Percentiles rank a stretch among this genome's conserved stretches.
These are phyloP conservation scores for Syritta pipiens DNA, from an alignment of 2,888 invertebrate species.

Conservation along the genomic window DNA sequence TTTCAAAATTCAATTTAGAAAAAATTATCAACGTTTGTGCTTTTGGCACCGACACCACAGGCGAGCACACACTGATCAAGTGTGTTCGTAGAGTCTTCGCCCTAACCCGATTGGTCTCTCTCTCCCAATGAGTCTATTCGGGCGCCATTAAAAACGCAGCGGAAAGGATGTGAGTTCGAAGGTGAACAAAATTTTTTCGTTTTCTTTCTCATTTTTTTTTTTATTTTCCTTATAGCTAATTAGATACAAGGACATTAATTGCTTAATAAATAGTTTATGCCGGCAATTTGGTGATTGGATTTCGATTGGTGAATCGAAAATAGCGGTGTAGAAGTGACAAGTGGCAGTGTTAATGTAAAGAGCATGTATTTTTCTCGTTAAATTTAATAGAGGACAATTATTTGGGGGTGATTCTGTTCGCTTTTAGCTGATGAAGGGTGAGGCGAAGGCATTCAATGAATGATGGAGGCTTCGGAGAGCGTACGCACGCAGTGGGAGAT, in stretches of 20 bases:
- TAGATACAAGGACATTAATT: constrained; percentile 31
- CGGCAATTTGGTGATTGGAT: not conserved
- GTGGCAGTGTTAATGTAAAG: constrained; percentile 10
- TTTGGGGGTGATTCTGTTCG: not conserved
- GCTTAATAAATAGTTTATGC: constrained; percentile 23
- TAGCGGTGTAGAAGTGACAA: not conserved
- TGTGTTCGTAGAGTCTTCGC: not conserved
- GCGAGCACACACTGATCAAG: constrained; percentile 45
- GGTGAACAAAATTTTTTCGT: not conserved
- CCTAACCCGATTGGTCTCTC: not conserved
- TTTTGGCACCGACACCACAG: constrained; percentile 43
- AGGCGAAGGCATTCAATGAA: not conserved
- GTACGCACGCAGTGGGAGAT: constrained; percentile 2
- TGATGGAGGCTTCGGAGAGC: not conserved
- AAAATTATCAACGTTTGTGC: constrained; percentile 34
- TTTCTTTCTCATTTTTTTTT: not conserved
- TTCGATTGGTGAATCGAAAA: not conserved
- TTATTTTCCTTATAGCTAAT: constrained; percentile 9
- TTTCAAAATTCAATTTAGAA: constrained; percentile 27
- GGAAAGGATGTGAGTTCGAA: not conserved
- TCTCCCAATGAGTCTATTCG: not conserved
- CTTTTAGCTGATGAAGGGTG: not conserved
- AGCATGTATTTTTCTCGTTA: not conserved
- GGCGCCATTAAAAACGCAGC: constrained; percentile 8
- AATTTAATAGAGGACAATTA: constrained; percentile 28